Evolutionary conservation across 2,888 invertebrate species (phyloP).

Genomic region (Synanthedon formicaeformis): DNA sequence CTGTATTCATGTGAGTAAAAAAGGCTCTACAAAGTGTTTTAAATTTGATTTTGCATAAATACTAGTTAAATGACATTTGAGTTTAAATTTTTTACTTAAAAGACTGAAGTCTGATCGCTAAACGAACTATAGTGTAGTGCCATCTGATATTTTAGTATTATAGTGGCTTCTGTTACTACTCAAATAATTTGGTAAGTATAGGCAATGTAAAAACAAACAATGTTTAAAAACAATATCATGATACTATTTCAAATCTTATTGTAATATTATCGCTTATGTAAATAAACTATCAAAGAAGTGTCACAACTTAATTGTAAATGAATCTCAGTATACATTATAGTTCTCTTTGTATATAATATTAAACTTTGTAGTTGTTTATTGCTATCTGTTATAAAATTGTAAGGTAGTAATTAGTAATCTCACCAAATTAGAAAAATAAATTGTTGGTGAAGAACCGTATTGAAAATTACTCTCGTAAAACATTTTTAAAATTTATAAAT

Average conservation of each 20-base stretch:
- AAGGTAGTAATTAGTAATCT: not conserved
- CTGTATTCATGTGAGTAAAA: no score
- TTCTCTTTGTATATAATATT: constrained; percentile 24
- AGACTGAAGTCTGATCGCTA: constrained; percentile 59
- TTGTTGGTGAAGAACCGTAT: no score
- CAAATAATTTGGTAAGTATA: no score
- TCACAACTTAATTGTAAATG: constrained; percentile 38
- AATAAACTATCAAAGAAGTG: constrained; percentile 31
- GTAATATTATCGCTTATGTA: constrained; percentile 25
- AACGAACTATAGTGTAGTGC: constrained; percentile 53
- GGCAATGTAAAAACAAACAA: no score
- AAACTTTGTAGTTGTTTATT: not conserved
- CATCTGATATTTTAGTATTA: constrained; percentile 69
- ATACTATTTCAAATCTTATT: constrained; percentile 11
- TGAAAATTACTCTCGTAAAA: no score
- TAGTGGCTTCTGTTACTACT: constrained; percentile 15
- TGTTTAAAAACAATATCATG: no score
- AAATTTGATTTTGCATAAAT: no score
- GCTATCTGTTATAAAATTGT: not conserved
- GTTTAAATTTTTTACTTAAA: constrained; percentile 16
- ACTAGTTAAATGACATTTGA: not conserved
- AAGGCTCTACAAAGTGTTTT: no score
- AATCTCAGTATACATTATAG: constrained; percentile 39
- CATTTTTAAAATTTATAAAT: no score
- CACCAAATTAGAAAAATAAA: not conserved